Base-by-base conservation (phyloP, 2,113 vertebrate species). In the Semicossyphus pulcher region DNA sequence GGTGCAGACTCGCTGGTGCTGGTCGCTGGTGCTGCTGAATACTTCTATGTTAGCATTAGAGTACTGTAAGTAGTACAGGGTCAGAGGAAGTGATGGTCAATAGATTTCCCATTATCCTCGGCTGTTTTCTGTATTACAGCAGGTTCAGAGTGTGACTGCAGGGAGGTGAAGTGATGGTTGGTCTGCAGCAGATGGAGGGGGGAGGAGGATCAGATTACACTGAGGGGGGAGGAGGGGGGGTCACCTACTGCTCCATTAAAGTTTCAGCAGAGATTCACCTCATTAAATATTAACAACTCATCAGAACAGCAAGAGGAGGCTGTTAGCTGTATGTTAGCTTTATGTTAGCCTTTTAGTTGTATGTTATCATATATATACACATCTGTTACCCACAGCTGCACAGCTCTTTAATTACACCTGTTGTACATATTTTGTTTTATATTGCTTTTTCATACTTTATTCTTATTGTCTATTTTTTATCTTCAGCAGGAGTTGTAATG, bases 251-350 rank as follows among this genome's bases (percentile, higher is more conserved):
- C 14, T 62, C 37, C 58, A 72, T 47, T 25, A 54, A 23, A 29
- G n/a, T 28, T 95, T 95, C 91, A 95, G 94, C 90, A 88, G 92
- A 88, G 92, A 95, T 94, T 75, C 92, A 91, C 72, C 79, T 87
- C 91, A 95, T 95, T 91, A 94, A 94, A 91, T 88, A 94, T 94
- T 94, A 89, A 95, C 93, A 34, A 42, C n/a, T 42, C 36, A 21
- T 36, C 47, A 31, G 20, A 52, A 10, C n/a, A 31, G n/a, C 36
- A 23, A 12, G 28, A 56, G 41, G 23, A 29, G 18, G 11, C 36
- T 15, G 36, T 39, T 39, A 12, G 36, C 36, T 53, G 45, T 25
- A 10, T 34, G 4, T 54, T 36, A 53, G 29, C 29, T 0, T 32
- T 10, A 7, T 23, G 5, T 20, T 2, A 12, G 26, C n/a, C n/a